Conservation (phyloP, 2,113 vertebrate genomes). For the Pluvialis apricaria region DNA sequence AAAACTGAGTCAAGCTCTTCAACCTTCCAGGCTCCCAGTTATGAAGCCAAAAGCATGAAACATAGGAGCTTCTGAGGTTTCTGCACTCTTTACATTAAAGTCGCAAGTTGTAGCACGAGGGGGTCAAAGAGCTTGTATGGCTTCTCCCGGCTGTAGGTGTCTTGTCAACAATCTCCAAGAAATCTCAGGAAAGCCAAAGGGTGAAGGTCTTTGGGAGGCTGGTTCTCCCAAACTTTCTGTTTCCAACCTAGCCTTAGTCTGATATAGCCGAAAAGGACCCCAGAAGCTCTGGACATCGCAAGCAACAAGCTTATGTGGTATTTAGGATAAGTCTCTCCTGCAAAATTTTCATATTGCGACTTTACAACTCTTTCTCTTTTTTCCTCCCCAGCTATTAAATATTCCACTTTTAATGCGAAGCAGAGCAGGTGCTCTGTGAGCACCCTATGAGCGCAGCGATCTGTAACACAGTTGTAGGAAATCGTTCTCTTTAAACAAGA, state of each 20-base stretch:
- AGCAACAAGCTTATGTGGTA: accelerated
- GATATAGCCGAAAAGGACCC: not conserved
- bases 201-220: not conserved
- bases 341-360: not conserved
- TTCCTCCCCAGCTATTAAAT: conserved; percentile 14
- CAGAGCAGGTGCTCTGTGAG: not conserved
- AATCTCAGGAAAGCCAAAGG: not conserved
- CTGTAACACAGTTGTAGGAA: conserved; percentile 17
- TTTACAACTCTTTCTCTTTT: not conserved
- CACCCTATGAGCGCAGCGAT: not conserved
- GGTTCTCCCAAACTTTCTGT: not conserved
- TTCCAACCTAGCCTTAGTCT: not conserved
- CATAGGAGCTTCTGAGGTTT: not conserved
- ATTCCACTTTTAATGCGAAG: conserved; percentile 38
- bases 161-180: not conserved
- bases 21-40: not conserved
- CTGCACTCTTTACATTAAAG: not conserved
- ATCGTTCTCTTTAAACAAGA: conserved; percentile 1
- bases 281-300: not conserved
- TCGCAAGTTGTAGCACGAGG: not conserved
- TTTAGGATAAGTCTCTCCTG: not conserved
- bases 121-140: not conserved
- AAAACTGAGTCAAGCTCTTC: not conserved
- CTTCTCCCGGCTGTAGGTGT: not conserved
- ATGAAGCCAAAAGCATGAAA: not conserved